Base-by-base conservation (phyloP, 2,113 vertebrate species). In the Hiodon alosoides region DNA sequence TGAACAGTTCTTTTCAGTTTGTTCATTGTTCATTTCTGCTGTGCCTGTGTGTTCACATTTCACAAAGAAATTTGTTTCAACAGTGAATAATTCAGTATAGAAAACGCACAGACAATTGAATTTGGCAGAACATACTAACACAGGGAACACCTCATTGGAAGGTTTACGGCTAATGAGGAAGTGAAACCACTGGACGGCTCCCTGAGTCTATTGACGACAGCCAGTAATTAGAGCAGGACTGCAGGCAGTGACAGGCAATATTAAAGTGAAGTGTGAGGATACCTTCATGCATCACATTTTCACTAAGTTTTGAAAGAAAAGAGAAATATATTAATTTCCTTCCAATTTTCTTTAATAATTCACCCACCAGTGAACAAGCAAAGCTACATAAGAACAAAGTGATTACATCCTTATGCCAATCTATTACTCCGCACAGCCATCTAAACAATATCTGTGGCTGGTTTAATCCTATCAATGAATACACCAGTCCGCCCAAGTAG, bases 1-100 rank as follows among this genome's bases (percentile, higher is more conserved):
- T 31, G 31, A 31, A 31, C n/a, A n/a, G n/a, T n/a, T n/a, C 31
- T 31, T 31, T 31, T 31, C 31, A 31, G 31, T 2, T 31, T 31
- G 31, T 31, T 31, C 31, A 31, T 65, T 51, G 60, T 72, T 58
- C 51, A 64, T 13, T 46, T 48, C 51, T 55, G 68, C 50, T 10
- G 51, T 53, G 67, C 7, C 60, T 66, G 50, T 65, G 60, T 57
- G 65, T 31, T 31, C 31, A 31, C 31, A 31, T 31, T 31, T 31
- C 31, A 31, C 31, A 31, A 0, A 31, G 31, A 31, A 31, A 31
- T 31, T 31, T 31, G 7, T 47, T 4, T 48, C 16, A 46, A 10
- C 14, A 47, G 76, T 80, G 66, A 77, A 81, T 80, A 68, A 82
- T 78, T 83, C 74, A 78, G 70, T 13, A 10, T 16, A 17, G 67